phyloP scores from a whole-genome alignment of 2,113 vertebrate species.

The Phrynosoma platyrhinos region DNA sequence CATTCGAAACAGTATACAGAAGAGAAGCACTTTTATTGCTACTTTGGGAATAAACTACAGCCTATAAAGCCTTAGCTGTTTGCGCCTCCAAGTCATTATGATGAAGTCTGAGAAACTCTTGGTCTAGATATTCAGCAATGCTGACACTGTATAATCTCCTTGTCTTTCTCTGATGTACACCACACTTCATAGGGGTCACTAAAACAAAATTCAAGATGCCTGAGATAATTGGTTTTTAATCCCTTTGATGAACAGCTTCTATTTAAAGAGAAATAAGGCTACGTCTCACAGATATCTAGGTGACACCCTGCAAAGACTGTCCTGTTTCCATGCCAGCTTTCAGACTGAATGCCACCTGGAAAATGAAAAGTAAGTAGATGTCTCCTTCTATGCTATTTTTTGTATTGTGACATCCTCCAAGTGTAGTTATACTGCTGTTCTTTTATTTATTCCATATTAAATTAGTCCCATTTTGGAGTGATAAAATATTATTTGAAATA shows the following conservation, averaged over 20 bases:
- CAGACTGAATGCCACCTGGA: not conserved
- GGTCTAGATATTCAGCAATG: not conserved
- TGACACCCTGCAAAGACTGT: not conserved
- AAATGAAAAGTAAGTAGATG: not conserved
- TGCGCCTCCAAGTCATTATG: not conserved
- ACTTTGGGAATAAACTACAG: not conserved
- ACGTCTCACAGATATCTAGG: slow-evolving; percentile 1
- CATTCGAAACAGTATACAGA: no score
- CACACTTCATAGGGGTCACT: not conserved
- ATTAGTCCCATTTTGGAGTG: not conserved
- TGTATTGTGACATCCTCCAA: not conserved
- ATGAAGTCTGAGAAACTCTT: not conserved
- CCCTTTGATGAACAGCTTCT: slow-evolving; percentile 23
- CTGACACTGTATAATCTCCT: not conserved
- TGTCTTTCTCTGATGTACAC: no score
- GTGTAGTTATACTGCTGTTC: not conserved
- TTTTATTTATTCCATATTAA: not conserved
- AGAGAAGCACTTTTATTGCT: no score
- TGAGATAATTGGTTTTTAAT: slow-evolving; percentile 26
- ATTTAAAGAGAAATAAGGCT: slow-evolving; percentile 26
- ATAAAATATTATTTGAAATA: no score
- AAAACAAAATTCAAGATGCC: not conserved
- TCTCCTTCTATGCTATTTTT: not conserved
- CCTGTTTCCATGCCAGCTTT: not conserved
- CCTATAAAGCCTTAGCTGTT: not conserved